A percentile compares a stretch with the other conserved stretches of the same genome.
These are phyloP conservation scores for Caenorhabditis angaria DNA, from an alignment of 2,888 invertebrate species.

Conservation along the genomic window DNA sequence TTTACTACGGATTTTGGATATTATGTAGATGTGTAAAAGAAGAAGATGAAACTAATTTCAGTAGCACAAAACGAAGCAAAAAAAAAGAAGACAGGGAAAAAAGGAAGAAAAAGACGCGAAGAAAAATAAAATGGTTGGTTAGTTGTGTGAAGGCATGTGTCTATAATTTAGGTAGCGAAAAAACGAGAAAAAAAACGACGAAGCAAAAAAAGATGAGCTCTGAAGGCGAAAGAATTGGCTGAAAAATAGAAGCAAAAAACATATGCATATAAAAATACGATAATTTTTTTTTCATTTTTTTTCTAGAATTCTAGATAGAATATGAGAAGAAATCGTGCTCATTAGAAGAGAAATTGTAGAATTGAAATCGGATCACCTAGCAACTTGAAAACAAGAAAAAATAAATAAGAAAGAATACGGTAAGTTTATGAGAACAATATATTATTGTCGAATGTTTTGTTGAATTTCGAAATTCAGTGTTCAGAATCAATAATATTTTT, in stretches of 20 bases:
- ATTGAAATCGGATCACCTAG: too few species aligned
- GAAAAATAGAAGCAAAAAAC: conserved; percentile 12
- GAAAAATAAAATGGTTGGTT: conserved; percentile 8
- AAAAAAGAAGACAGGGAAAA: conserved; percentile 13
- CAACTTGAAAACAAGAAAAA: too few species aligned
- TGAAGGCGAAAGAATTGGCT: background rate
- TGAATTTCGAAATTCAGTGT: too few species aligned
- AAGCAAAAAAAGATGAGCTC: conserved; percentile 10
- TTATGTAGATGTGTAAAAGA: background rate
- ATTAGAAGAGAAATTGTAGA: too few species aligned
- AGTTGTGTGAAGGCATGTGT: conserved; percentile 3
- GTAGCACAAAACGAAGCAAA: too few species aligned
- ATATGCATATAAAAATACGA: conserved; percentile 9
- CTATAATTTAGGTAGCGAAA: conserved; percentile 2
- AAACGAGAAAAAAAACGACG: conserved; percentile 3
- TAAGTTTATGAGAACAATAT: too few species aligned
- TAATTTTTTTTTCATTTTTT: conserved; percentile 14
- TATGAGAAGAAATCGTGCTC: too few species aligned
- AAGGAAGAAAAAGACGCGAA: conserved; percentile 12
- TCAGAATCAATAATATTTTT: conserved; percentile 3
- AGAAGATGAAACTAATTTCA: conserved; percentile 5
- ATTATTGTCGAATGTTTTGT: too few species aligned
- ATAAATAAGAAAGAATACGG: too few species aligned
- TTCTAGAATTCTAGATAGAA: too few species aligned
- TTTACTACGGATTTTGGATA: background rate